Base-by-base conservation (phyloP, 2,888 invertebrate species). In the Melanotus villosus region DNA sequence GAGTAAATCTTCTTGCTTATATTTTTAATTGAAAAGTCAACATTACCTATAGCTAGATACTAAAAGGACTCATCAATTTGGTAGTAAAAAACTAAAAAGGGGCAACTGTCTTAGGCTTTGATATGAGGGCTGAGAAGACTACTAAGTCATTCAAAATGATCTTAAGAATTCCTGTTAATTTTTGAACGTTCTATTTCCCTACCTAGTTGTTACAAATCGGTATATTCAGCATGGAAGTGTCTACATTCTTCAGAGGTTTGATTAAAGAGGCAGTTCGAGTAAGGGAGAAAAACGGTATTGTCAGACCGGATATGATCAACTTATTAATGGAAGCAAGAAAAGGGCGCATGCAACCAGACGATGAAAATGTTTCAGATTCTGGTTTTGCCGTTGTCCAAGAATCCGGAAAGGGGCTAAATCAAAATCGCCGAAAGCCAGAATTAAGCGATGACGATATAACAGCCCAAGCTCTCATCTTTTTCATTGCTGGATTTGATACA, bases 381-480 rank as follows among this genome's bases (percentile, higher is more conserved):
- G 32, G 32, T 3, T 32, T 32, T 10, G 32, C 32, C 9, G 32
- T 32, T 32, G 32, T 26, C 0, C 30, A 14, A 14, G n/a, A 52
- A 32, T 1, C 21, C 2, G 12, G 1, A 1, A n/a, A 6, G 4
- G 14, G 2, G 5, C n/a, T 12, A 36, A 1, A 2, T 36, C 2
- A 2, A 3, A 36, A 21, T 14, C 5, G 7, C 26, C 9, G 50
- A 6, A 41, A 56, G 12, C 34, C n/a, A 32, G 58, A 75, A 68
- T 62, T 78, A 16, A 75, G 80, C 2, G 75, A 79, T 56, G 84
- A 86, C 0, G 89, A 89, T 60, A 84, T 90, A 10, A 86, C 88
- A 0, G 87, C 89, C 0, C 90, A 88, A 79, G 86, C 86, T 0
- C 85, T 87, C 36, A 78, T 87, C 18, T 87, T 87, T 78, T 86